phyloP scores from a whole-genome alignment of 1,140 invertebrate genomes.

The Drosophila dunni region DNA sequence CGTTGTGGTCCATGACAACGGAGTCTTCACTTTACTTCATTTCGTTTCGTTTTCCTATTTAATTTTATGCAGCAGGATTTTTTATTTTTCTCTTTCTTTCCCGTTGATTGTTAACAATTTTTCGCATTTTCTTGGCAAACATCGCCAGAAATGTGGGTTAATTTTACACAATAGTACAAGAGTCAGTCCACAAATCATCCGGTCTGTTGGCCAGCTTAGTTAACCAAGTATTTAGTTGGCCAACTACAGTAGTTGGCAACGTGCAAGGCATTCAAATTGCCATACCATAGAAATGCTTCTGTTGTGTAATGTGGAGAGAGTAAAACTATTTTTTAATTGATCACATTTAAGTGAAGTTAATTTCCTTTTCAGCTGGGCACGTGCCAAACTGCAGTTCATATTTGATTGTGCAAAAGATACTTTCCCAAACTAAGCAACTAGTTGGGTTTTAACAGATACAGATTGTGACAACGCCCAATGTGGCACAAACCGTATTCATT shows the following conservation, averaged over 20 bases:
- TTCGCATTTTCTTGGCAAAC: slow-evolving; percentile 35
- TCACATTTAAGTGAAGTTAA: slow-evolving; percentile 40
- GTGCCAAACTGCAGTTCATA: slow-evolving; percentile 50
- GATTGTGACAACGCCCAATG: slow-evolving; percentile 42
- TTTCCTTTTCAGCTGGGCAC: slow-evolving; percentile 53
- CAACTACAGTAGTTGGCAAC: slow-evolving; percentile 4
- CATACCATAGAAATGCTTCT: slow-evolving; percentile 35
- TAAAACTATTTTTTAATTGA: slow-evolving; percentile 69
- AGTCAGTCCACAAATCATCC: slow-evolving; percentile 48
- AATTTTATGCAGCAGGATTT: slow-evolving; percentile 64
- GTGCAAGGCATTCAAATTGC: slow-evolving; percentile 46
- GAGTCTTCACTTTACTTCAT: slow-evolving; percentile 6
- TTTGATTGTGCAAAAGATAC: slow-evolving; percentile 38
- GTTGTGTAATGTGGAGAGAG: slow-evolving; percentile 50
- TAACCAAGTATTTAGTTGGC: slow-evolving; percentile 17
- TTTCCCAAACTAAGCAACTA: slow-evolving; percentile 44
- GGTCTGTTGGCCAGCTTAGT: slow-evolving; percentile 1
- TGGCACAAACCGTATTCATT: slow-evolving; percentile 41
- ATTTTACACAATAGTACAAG: slow-evolving; percentile 22
- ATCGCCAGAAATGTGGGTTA: slow-evolving; percentile 43
- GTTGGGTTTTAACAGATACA: slow-evolving; percentile 11
- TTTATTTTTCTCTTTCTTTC: slow-evolving; percentile 27
- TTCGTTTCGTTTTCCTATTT: slow-evolving; percentile 29
- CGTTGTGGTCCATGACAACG: slow-evolving; percentile 32
- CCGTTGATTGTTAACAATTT: slow-evolving; percentile 49